Base-by-base conservation (phyloP, 2,888 invertebrate genomes). In the Ophion obscuratus region DNA sequence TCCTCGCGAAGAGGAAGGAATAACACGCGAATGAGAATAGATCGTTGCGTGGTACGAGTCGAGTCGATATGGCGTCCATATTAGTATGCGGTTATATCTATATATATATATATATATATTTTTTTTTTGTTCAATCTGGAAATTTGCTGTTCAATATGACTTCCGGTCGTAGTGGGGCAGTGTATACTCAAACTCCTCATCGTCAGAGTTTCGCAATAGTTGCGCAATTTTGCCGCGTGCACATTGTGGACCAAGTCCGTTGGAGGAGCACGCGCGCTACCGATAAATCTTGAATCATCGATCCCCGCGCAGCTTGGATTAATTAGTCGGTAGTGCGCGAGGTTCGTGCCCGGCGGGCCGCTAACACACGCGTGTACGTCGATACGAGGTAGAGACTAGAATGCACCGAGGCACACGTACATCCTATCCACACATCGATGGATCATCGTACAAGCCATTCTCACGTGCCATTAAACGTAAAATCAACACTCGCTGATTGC, bases 401-500 rank as follows among this genome's bases (percentile, higher is more conserved):
- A 78, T 86, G 87, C 87, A 79, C 78, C 71, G 76, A 71, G 82
- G 82, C 71, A 80, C 85, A 82, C 79, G 53, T 53, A 53, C 11
- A 53, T 53, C 14, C 47, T 47, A 47, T 47, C 11, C 53, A 17
- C 53, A 83, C 66, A 59, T 67, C 85, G 82, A 85, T 85, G 82
- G 90, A 89, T 88, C 88, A 82, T 89, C 88, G 87, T 90, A 87
- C 90, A 87, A 88, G 82, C 87, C 84, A 68, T 76, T 78, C 82
- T 70, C 70, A 68, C 66, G 71, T 77, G 88, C 85, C 86, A 89
- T 90, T 90, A 90, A 89, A 87, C 86, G 88, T 66, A 87, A 86
- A 90, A 90, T 90, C 89, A 89, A 89, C 88, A 81, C 88, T 82
- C 88, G 87, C 81, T 89, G 87, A 88, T 90, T 90, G 83, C 82